These are phyloP conservation scores for Nebria ingens DNA, from an alignment of 1,140 invertebrate species.

Conservation along the genomic window DNA sequence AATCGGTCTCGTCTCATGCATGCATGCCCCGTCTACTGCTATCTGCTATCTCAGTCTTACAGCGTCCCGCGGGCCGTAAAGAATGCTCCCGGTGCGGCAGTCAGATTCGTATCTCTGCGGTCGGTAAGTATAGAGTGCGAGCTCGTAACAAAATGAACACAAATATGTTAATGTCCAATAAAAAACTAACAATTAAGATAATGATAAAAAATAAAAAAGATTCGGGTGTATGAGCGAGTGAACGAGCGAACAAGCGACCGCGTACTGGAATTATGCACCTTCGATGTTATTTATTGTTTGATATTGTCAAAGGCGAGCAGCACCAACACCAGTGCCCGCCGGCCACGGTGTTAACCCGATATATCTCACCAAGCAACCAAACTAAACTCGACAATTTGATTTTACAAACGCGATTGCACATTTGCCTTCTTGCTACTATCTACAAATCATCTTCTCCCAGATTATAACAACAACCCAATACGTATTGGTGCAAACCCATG, in stretches of 20 bases:
- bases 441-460: no score
- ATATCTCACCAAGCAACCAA: no score
- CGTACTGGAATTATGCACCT: conserved; percentile 9
- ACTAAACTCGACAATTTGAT: no score
- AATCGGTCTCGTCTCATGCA: not conserved
- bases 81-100: conserved; percentile 1
- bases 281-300: conserved; percentile 15
- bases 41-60: not conserved
- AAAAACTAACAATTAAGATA: conserved; percentile 18
- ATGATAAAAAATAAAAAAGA: conserved; percentile 12
- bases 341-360: not conserved
- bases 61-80: not conserved
- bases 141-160: conserved; percentile 11
- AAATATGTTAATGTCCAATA: conserved; percentile 12
- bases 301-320: conserved; percentile 15
- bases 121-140: conserved; percentile 9
- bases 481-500: no score
- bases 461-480: not conserved
- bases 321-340: not conserved
- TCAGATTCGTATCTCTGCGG: conserved; percentile 8
- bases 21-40: not conserved
- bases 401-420: no score
- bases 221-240: not conserved
- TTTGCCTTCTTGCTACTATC: not conserved
- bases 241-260: conserved; percentile 1